phyloP scores from a whole-genome alignment of 2,888 invertebrate species.

The Bimastos eiseni region DNA sequence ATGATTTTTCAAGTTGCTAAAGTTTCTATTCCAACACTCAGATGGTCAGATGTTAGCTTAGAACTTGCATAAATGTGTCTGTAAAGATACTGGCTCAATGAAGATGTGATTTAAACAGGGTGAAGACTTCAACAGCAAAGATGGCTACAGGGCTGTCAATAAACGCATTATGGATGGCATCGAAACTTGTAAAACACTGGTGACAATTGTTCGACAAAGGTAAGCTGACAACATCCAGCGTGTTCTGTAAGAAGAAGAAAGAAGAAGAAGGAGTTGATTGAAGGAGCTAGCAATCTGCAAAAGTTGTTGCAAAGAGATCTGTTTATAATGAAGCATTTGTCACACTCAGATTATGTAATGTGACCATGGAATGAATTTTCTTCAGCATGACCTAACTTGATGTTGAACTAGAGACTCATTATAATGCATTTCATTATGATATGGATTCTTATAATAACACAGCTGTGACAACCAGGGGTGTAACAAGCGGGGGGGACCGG shows the following conservation, averaged over 20 bases:
- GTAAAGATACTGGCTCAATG: not conserved
- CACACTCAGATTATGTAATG: not conserved
- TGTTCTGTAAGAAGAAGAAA: not conserved
- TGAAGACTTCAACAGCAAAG: slow-evolving; percentile 21
- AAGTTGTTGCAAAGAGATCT: not conserved
- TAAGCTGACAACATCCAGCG: not conserved
- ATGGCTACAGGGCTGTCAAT: not conserved
- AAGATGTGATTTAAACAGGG: slow-evolving; percentile 8
- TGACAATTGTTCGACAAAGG: not conserved
- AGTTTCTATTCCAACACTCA: not conserved
- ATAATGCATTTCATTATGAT: too few relatives aligned
- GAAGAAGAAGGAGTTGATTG: too few relatives aligned
- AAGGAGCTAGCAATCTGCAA: not conserved
- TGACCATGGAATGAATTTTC: not conserved
- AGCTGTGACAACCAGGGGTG: too few relatives aligned
- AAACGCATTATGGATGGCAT: not conserved
- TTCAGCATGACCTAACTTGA: not conserved
- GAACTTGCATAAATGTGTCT: not conserved
- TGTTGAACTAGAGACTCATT: too few relatives aligned
- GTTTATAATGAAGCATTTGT: not conserved
- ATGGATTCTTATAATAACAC: too few relatives aligned
- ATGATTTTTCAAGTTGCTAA: not conserved
- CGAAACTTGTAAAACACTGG: not conserved
- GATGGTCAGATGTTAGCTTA: not conserved
- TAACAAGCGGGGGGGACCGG: too few relatives aligned